These are phyloP conservation scores for Periophthalmodon schlosseri DNA, from an alignment of 2,113 vertebrate species.

Conservation along the genomic window DNA sequence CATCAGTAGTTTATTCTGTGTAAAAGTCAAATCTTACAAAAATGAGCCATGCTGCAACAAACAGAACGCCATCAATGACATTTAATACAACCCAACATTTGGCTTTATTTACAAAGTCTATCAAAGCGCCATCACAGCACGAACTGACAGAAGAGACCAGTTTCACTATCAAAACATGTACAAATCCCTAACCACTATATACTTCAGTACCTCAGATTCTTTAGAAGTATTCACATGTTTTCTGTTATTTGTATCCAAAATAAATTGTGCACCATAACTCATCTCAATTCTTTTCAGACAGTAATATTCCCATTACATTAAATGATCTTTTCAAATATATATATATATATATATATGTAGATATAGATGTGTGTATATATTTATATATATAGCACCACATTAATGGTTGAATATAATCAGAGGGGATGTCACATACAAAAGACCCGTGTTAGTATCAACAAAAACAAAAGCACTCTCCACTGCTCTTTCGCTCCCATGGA, in stretches of 20 bases:
- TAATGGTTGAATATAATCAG: constrained; percentile 87
- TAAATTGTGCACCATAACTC: constrained; percentile 88
- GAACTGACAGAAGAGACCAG: constrained; percentile 91
- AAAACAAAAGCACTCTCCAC: constrained; percentile 34
- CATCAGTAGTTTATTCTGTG: constrained; percentile 89
- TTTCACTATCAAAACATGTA: constrained; percentile 96
- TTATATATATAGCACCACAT: constrained; percentile 89
- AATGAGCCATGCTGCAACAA: constrained; percentile 93
- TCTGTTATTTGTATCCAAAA: constrained; percentile 89
- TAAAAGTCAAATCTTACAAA: constrained; percentile 95
- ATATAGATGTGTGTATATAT: background rate
- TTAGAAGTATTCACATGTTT: constrained; percentile 73
- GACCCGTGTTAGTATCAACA: constrained; percentile 95
- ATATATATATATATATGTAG: constrained; percentile 24
- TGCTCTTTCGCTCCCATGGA: constrained; percentile 19
- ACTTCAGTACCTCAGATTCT: constrained; percentile 82
- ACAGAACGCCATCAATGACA: constrained; percentile 74
- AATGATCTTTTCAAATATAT: constrained; percentile 89
- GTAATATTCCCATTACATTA: constrained; percentile 87
- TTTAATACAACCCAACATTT: constrained; percentile 87
- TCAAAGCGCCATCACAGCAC: constrained; percentile 86
- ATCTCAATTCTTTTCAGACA: constrained; percentile 90
- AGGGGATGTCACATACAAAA: constrained; percentile 87
- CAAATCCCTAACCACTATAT: constrained; percentile 87
- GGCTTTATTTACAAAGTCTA: constrained; percentile 91